A percentile compares a stretch with the other conserved stretches of the same genome.
phyloP scores from a whole-genome alignment of 2,797 vertebrate species.

The Poecile montanus region DNA sequence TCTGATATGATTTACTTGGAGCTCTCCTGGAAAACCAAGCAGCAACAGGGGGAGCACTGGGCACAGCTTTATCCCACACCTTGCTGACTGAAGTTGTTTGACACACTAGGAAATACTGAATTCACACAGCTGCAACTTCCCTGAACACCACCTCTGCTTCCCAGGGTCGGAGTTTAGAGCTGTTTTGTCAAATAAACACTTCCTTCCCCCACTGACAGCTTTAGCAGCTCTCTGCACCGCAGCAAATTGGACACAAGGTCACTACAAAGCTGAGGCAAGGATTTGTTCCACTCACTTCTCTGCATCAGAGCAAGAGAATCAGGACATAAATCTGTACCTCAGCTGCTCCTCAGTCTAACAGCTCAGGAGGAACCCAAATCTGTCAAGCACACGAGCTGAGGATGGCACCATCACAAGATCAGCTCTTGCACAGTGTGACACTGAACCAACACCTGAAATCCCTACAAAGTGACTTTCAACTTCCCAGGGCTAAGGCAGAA shows the following conservation, averaged over 20 bases:
- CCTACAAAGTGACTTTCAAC: not conserved
- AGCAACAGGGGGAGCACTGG: not conserved
- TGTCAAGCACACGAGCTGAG: not conserved
- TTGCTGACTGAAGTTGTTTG: rapidly evolving
- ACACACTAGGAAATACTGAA: not conserved
- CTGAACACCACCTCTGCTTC: not conserved
- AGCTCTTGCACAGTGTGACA: not conserved
- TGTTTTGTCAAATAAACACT: not conserved
- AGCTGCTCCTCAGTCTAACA: not conserved
- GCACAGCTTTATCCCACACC: not conserved
- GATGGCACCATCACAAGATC: not conserved
- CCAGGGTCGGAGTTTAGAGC: not conserved
- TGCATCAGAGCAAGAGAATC: not conserved
- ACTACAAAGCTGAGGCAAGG: not conserved
- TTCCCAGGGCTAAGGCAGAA: not conserved
- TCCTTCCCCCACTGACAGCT: not conserved
- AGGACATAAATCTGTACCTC: not conserved
- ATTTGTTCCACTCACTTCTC: not conserved
- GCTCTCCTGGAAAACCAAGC: not conserved
- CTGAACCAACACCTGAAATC: not conserved
- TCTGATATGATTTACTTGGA: not conserved
- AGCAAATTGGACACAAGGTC: not conserved
- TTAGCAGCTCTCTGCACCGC: not conserved
- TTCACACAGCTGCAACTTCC: not conserved
- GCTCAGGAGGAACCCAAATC: not conserved